phyloP scores from a whole-genome alignment of 92 coral and sea anemone species.

The Zoanthus sociatus region DNA sequence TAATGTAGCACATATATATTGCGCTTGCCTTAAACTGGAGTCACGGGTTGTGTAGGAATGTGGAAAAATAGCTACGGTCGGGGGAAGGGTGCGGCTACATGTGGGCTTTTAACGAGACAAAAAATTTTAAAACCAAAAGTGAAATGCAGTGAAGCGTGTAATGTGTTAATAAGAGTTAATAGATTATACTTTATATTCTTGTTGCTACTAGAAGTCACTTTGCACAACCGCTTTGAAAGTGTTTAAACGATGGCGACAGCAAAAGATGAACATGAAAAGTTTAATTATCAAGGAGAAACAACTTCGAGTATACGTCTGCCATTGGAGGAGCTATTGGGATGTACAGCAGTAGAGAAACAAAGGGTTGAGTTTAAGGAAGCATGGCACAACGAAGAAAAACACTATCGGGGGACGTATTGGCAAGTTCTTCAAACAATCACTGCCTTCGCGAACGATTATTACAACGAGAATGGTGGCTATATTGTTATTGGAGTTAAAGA shows the following conservation, averaged over 20 bases:
- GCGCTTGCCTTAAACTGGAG: no score
- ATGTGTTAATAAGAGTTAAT: no score
- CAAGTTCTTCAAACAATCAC: conserved; percentile 28
- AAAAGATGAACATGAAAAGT: not conserved
- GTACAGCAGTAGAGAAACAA: conserved; percentile 25
- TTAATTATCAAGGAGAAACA: not conserved
- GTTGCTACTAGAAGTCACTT: no score
- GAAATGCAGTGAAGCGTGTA: no score
- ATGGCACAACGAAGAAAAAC: conserved; percentile 5
- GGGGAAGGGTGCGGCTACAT: no score
- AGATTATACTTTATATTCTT: no score
- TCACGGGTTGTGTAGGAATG: no score
- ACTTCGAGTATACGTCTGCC: conserved; percentile 20
- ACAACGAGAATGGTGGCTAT: conserved; percentile 29
- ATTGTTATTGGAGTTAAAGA: conserved; percentile 30
- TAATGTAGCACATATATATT: no score
- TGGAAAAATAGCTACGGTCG: no score
- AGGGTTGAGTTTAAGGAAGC: conserved; percentile 16
- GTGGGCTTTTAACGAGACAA: no score
- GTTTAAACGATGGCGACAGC: conserved; percentile 20
- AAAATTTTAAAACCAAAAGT: no score
- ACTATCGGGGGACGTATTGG: conserved; percentile 26
- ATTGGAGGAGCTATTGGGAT: conserved; percentile 6
- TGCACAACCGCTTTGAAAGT: not conserved
- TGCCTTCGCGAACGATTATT: conserved; percentile 34